Evolutionary conservation across 2,113 vertebrate genomes (phyloP).

Genomic region (Nerophis lumbriciformis): DNA sequence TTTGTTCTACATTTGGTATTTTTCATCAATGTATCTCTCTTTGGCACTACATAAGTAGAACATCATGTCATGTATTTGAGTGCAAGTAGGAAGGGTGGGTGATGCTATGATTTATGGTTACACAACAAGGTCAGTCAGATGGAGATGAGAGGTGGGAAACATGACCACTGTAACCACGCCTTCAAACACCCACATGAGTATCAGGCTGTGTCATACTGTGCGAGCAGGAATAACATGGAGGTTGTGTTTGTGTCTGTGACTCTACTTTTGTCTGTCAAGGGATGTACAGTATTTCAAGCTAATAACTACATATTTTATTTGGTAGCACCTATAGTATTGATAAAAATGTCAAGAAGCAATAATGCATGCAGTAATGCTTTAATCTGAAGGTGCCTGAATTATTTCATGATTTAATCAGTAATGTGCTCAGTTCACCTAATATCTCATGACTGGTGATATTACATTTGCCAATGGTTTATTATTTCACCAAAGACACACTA

Average conservation of each 20-base stretch:
- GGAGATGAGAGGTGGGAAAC: slow-evolving; percentile 39
- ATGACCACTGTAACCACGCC: slow-evolving; percentile 14
- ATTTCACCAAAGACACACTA: too few species aligned
- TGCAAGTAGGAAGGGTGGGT: background rate
- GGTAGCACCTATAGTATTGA: background rate
- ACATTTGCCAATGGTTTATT: too few species aligned
- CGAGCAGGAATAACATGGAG: slow-evolving; percentile 32
- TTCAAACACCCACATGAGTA: slow-evolving; percentile 9
- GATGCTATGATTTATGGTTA: slow-evolving; percentile 27
- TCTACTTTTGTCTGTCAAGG: slow-evolving; percentile 26
- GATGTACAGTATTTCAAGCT: slow-evolving; percentile 6
- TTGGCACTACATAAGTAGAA: background rate
- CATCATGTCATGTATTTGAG: background rate
- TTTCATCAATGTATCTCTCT: background rate
- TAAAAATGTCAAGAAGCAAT: too few species aligned
- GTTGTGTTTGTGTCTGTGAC: slow-evolving; percentile 15
- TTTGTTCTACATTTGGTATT: background rate
- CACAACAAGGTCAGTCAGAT: slow-evolving; percentile 32
- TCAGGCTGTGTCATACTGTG: slow-evolving; percentile 16
- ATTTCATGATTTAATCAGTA: too few species aligned
- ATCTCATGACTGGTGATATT: too few species aligned
- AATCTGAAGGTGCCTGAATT: too few species aligned
- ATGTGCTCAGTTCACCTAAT: too few species aligned
- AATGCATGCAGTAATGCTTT: too few species aligned
- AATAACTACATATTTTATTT: background rate